These are phyloP conservation scores for Phenganax marumi DNA, from an alignment of 92 coral and sea anemone genomes.

Conservation along the genomic window DNA sequence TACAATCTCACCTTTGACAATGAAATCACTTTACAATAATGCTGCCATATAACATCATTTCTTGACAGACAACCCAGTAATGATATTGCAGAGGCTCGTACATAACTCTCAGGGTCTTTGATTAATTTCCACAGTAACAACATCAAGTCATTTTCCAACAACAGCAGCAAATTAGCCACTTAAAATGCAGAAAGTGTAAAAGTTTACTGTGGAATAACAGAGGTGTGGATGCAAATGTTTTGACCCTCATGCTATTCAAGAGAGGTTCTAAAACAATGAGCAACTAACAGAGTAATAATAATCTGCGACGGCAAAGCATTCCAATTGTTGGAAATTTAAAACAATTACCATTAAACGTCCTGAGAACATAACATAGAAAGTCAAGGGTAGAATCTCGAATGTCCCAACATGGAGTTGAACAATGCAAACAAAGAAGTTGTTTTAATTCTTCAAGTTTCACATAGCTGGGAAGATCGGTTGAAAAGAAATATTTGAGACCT, in stretches of 20 bases:
- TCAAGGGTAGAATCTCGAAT: constrained; percentile 14
- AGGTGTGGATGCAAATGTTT: background rate
- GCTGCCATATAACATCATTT: constrained; percentile 59
- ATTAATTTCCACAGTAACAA: constrained; percentile 69
- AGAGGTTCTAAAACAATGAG: too few relatives aligned
- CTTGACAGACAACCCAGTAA: constrained; percentile 60
- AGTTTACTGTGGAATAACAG: background rate
- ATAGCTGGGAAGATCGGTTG: background rate
- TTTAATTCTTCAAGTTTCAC: background rate
- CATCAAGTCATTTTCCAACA: constrained; percentile 53
- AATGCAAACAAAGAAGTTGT: background rate
- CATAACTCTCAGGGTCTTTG: constrained; percentile 75
- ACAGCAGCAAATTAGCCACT: constrained; percentile 46
- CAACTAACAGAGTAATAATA: background rate
- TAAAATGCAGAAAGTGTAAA: background rate
- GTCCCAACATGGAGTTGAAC: constrained; percentile 32
- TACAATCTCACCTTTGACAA: constrained; percentile 5
- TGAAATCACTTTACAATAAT: constrained; percentile 1
- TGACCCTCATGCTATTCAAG: background rate
- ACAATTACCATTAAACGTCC: constrained; percentile 11
- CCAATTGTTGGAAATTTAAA: background rate
- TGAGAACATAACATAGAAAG: background rate
- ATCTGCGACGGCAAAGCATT: background rate
- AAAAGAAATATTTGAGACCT: background rate
- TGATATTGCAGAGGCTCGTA: constrained; percentile 79